Base-by-base conservation (phyloP, 1,140 invertebrate genomes). In the Drosophila teissieri region DNA sequence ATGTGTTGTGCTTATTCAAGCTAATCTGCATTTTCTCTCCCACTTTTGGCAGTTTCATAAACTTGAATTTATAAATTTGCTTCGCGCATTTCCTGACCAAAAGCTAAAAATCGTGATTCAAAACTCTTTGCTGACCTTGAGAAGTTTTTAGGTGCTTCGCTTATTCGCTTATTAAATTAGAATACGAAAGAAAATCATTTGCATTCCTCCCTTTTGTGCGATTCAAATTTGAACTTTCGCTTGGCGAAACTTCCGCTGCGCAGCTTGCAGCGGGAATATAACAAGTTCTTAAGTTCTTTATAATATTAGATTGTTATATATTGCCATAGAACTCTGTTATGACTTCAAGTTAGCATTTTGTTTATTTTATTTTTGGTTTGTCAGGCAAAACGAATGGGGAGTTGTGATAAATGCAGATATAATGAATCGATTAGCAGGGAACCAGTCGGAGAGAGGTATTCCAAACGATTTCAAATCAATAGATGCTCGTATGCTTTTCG, bases 331-430 rank as follows among this genome's bases (percentile, higher is more conserved):
- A 46, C 56, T 70, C 36, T 56, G 56, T 57, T 74, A 74, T 63
- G 45, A 44, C 15, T 22, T 24, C 54, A 15, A 22, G 34, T 75
- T 57, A 53, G 27, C 12, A 36, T 40, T 55, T 34, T 52, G 17
- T 7, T 36, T 0, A 36, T 24, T 57, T 45, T 31, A 15, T 53
- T 75, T 45, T 34, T 37, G 22, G 45, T 14, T 40, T 70, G 68
- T 57, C 51, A 70, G 52, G 44, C 68, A 70, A 49, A 72, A 70
- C 52, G 8, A 70, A 69, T 70, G 51, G 37, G 34, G 54, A 69
- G 36, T 46, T 69, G 67, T 76, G 73, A 76, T 76, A 57, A 53
- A 76, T 76, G 73, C 73, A 76, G 53, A 58, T 67, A 76, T 67
- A 76, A 76, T 56, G 73, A 57, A 65, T 67, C 53, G 52, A 56